These are phyloP conservation scores for Rhingia campestris DNA, from an alignment of 2,888 invertebrate species.

Conservation along the genomic window DNA sequence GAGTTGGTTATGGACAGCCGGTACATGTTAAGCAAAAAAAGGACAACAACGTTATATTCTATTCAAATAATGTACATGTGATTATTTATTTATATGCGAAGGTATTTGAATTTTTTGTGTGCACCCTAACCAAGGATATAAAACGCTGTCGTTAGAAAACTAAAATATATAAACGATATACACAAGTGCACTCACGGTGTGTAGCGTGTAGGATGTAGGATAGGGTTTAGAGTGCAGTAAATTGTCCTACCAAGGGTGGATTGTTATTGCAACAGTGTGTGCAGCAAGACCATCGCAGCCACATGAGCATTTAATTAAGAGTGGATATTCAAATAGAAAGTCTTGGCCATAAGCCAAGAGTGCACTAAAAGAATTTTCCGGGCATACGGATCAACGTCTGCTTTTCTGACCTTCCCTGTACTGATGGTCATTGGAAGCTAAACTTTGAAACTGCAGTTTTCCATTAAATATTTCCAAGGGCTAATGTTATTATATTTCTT, in stretches of 20 bases:
- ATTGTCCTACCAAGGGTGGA: constrained; percentile 27
- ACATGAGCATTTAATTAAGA: background rate
- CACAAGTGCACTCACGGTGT: constrained; percentile 59
- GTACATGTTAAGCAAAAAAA: constrained; percentile 37
- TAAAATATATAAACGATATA: constrained; percentile 37
- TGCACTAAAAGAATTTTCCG: background rate
- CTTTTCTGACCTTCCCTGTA: no score
- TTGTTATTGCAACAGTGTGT: constrained; percentile 21
- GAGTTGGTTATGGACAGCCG: constrained; percentile 38
- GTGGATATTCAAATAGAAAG: background rate
- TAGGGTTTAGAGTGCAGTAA: constrained; percentile 14
- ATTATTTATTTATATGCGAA: constrained; percentile 7
- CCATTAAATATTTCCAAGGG: no score
- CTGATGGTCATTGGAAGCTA: no score
- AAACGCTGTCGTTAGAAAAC: constrained; percentile 58
- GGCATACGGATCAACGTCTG: no score
- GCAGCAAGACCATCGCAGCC: background rate
- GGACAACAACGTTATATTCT: constrained; percentile 54
- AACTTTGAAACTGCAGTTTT: no score
- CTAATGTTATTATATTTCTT: no score
- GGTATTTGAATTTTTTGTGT: constrained; percentile 38
- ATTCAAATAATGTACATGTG: constrained; percentile 5
- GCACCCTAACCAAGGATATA: constrained; percentile 9
- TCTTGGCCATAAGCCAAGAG: background rate
- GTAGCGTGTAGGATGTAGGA: constrained; percentile 1